Percentiles rank a stretch among this genome's conserved stretches.
Conservation (phyloP, 1,140 invertebrate species). For the Steinernema khuongi region DNA sequence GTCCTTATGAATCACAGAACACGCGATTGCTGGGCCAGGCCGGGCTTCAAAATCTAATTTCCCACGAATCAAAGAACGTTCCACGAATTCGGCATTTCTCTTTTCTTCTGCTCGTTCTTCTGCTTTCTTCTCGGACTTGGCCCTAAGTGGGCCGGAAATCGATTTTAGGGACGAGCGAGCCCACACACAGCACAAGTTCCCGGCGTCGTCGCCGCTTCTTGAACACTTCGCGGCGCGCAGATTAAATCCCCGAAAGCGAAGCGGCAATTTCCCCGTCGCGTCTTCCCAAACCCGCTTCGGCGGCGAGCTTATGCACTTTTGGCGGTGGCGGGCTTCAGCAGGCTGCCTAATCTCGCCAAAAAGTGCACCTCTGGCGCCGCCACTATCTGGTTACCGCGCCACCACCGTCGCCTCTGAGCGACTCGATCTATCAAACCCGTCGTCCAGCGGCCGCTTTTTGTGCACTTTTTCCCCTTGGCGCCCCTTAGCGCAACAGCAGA, state of each 20-base stretch:
- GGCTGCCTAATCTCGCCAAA: not conserved
- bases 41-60: too few relatives aligned
- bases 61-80: too few relatives aligned
- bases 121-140: not conserved
- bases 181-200: not conserved
- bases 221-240: not conserved
- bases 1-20: too few relatives aligned
- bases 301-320: not conserved
- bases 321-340: not conserved
- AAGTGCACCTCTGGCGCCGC: not conserved
- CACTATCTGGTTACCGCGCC: not conserved
- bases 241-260: not conserved
- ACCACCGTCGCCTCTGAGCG: not conserved
- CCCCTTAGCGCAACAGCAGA: constrained; percentile 11
- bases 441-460: not conserved
- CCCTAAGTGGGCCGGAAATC: constrained; percentile 11
- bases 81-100: not conserved
- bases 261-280: not conserved
- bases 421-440: not conserved
- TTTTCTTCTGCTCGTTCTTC: not conserved
- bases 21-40: too few relatives aligned
- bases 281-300: not conserved
- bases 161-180: constrained; percentile 3
- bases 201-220: not conserved
- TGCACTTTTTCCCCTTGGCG: not conserved